phyloP scores from a whole-genome alignment of 2,888 invertebrate species.

The Notodonta ziczac region DNA sequence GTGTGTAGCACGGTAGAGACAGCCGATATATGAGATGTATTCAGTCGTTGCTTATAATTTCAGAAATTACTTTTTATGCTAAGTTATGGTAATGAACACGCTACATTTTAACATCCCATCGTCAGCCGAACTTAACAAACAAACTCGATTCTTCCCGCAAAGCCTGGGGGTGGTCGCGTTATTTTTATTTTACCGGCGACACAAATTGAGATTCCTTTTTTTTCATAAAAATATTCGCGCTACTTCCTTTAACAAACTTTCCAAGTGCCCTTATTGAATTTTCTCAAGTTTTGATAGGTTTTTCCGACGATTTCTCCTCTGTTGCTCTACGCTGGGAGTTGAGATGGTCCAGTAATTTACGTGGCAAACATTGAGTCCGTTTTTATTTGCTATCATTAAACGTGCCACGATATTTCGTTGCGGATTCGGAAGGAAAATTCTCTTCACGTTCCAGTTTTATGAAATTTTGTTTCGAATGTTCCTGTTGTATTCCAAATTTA shows the following conservation, averaged over 20 bases:
- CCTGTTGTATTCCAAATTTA: slow-evolving; percentile 29
- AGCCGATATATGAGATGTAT: too few relatives aligned
- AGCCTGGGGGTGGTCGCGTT: slow-evolving; percentile 54
- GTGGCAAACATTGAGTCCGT: slow-evolving; percentile 53
- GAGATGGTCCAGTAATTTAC: slow-evolving; percentile 68
- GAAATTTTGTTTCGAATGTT: not conserved
- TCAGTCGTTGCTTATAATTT: not conserved
- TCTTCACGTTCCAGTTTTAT: not conserved
- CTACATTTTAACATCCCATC: slow-evolving; percentile 45
- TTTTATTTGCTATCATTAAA: slow-evolving; percentile 34
- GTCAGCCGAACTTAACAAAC: slow-evolving; percentile 58
- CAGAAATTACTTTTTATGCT: not conserved
- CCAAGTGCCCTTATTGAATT: slow-evolving; percentile 83
- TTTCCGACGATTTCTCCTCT: slow-evolving; percentile 77
- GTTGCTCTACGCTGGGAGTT: slow-evolving; percentile 67
- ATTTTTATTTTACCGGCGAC: slow-evolving; percentile 74
- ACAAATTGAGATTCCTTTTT: slow-evolving; percentile 71
- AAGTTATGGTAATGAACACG: slow-evolving; percentile 38
- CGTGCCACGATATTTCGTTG: slow-evolving; percentile 3
- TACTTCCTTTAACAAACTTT: slow-evolving; percentile 81
- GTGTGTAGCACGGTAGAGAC: too few relatives aligned
- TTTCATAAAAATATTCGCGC: slow-evolving; percentile 76
- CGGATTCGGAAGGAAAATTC: not conserved
- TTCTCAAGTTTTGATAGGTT: slow-evolving; percentile 84
- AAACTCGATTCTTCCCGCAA: slow-evolving; percentile 56